Evolutionary conservation across 2,888 invertebrate genomes (phyloP).

Genomic region (Clistopyga incitator): DNA sequence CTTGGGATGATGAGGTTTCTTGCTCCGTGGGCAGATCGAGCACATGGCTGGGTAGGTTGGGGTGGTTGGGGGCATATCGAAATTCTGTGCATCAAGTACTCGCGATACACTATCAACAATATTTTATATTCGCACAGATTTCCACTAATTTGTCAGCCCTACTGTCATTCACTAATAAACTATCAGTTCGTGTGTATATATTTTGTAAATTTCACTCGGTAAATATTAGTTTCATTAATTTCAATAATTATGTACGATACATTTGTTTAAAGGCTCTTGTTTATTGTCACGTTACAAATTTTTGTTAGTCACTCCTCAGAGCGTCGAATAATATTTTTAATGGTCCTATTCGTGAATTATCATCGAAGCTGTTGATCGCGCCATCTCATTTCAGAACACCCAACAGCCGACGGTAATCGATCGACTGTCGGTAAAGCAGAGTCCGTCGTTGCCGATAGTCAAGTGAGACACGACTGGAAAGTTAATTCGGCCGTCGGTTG

Average conservation of each 20-base stretch:
- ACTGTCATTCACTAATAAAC: background rate
- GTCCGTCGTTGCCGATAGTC: slow-evolving; percentile 47
- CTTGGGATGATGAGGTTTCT: slow-evolving; percentile 85
- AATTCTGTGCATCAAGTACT: slow-evolving; percentile 47
- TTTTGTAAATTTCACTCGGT: background rate
- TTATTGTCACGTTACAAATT: slow-evolving; percentile 63
- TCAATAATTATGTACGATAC: slow-evolving; percentile 15
- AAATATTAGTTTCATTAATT: slow-evolving; percentile 26
- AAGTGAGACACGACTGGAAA: background rate
- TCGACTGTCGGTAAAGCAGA: slow-evolving; percentile 47
- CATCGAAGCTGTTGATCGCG: slow-evolving; percentile 10
- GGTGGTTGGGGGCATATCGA: slow-evolving; percentile 85
- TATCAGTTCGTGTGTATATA: background rate
- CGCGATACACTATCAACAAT: slow-evolving; percentile 43
- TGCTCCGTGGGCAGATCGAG: slow-evolving; percentile 87
- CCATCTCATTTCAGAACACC: slow-evolving; percentile 23
- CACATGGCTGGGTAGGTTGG: slow-evolving; percentile 86
- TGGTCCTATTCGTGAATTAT: background rate
- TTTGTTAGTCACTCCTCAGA: background rate
- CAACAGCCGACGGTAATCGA: slow-evolving; percentile 36
- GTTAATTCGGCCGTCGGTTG: slow-evolving; percentile 38
- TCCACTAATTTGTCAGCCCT: background rate
- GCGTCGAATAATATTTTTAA: slow-evolving; percentile 29
- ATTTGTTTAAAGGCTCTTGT: slow-evolving; percentile 51
- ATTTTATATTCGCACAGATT: slow-evolving; percentile 27